A percentile compares a stretch with the other conserved stretches of the same genome.
Conservation (phyloP, 2,797 vertebrate species). For the Eutrigla gurnardus region DNA sequence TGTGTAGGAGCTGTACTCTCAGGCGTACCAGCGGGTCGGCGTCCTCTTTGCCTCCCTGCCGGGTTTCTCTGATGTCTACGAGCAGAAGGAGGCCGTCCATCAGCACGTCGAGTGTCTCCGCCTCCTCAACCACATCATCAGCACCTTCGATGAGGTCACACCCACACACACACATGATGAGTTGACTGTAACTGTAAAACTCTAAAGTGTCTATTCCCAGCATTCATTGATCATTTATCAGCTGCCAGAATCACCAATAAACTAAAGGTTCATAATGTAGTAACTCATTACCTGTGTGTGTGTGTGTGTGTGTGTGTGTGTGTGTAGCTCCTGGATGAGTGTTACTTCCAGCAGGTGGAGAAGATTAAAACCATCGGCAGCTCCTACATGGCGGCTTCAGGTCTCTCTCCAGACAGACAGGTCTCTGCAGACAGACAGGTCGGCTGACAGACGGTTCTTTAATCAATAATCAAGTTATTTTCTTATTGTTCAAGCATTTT, state of each 20-base stretch:
- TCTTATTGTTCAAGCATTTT: too few species aligned
- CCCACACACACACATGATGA: too few species aligned
- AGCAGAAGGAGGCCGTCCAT: conserved; percentile 79
- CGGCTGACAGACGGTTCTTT: too few species aligned
- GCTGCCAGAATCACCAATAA: too few species aligned
- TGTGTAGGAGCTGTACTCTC: conserved; percentile 81
- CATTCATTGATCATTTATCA: too few species aligned
- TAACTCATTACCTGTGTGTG: neutral
- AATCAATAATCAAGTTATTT: too few species aligned
- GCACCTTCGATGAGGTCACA: conserved; percentile 82
- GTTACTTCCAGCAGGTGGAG: conserved; percentile 84
- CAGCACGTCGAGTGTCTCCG: conserved; percentile 83
- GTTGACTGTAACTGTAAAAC: conserved; percentile 54
- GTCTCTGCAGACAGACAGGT: conserved; percentile 14
- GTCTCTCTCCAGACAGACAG: conserved; percentile 80
- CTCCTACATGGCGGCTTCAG: conserved; percentile 87
- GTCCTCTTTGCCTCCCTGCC: conserved; percentile 87
- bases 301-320: conserved; percentile 14
- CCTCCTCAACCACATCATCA: conserved; percentile 86
- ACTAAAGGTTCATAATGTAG: too few species aligned
- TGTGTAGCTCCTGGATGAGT: conserved; percentile 82
- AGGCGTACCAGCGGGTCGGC: conserved; percentile 86
- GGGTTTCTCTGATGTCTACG: conserved; percentile 84
- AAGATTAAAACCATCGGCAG: conserved; percentile 88
- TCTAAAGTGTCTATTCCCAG: too few species aligned